Evolutionary conservation across 2,888 invertebrate genomes (phyloP).

Genomic region (Luffia ferchaultella): DNA sequence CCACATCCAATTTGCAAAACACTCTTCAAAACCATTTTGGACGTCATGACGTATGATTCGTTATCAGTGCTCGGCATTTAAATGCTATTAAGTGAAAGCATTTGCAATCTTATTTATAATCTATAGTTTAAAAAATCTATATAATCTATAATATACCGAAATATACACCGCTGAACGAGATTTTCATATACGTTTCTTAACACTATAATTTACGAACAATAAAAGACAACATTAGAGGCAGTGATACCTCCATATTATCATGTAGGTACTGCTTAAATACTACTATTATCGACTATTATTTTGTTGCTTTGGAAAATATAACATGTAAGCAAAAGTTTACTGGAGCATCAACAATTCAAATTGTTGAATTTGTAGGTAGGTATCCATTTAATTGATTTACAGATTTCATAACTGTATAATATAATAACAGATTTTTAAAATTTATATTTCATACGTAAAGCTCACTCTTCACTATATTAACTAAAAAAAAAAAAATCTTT

Average conservation of each 20-base stretch:
- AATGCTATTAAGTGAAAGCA: background rate
- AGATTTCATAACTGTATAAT: constrained; percentile 32
- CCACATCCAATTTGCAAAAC: background rate
- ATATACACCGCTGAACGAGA: constrained; percentile 35
- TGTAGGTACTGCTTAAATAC: constrained; percentile 43
- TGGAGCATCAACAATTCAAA: constrained; percentile 31
- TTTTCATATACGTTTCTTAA: too few relatives aligned
- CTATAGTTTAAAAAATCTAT: constrained; percentile 17
- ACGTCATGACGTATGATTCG: background rate
- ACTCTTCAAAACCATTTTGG: background rate
- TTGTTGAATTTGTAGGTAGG: constrained; percentile 48
- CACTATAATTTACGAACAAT: background rate
- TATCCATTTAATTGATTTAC: constrained; percentile 40
- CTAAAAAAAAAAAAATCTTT: constrained; percentile 60
- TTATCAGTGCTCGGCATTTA: background rate
- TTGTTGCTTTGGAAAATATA: constrained; percentile 59
- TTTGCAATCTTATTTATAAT: constrained; percentile 16
- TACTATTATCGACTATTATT: constrained; percentile 32
- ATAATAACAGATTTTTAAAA: constrained; percentile 40
- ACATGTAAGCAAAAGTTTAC: constrained; percentile 33
- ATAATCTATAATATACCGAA: background rate
- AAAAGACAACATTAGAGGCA: constrained; percentile 29
- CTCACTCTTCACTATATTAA: constrained; percentile 60
- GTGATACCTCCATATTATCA: constrained; percentile 43
- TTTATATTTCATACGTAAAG: constrained; percentile 49